Evolutionary conservation across 2,113 vertebrate genomes (phyloP), one percentile per base, ranked within the genome.

Genomic region (Plecturocebus donacophilus): DNA sequence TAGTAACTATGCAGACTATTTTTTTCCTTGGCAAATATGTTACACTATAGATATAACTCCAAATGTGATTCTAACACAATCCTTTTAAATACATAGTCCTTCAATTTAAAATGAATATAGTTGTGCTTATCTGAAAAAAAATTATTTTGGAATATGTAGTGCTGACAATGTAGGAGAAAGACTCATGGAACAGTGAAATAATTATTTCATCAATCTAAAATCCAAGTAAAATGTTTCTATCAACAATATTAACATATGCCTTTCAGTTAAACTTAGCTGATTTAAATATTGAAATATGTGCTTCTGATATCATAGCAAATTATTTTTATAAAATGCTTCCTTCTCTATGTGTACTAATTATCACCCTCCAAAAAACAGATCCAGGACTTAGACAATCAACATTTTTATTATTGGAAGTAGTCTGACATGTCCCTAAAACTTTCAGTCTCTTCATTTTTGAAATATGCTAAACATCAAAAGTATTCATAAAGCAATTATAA

Each of bases 401-500:
- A 35, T 35, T 3, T 68, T 75, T 68, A 79, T 84, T 76, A 68
- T 35, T 73, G 20, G 47, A 91, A 21, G 32, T 40, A 4, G 4
- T 79, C 7, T 93, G 32, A 54, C 6, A 75, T 68, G 27, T n/a
- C 58, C 19, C 35, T 7, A 5, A 52, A 52, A 76, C 0, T 77
- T 81, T 40, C 1, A 27, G 4, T 1, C 1, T 5, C 23, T 94
- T 54, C n/a, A 94, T 27, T 94, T 91, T 45, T 94, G 13, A 11
- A 87, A 75, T 75, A 87, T 16, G 9, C 19, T 71, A 54, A 90
- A 94, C 80, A 45, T 35, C 20, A 2, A 49, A 71, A 88, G 8
- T 32, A 94, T 92, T 94, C 32, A 95, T 32, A 64, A 84, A 76
- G 40, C 14, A 92, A 90, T 88, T 84, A 90, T 87, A 95, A 95